phyloP scores from a whole-genome alignment of 2,888 invertebrate species.

The Conistra vaccinii region DNA sequence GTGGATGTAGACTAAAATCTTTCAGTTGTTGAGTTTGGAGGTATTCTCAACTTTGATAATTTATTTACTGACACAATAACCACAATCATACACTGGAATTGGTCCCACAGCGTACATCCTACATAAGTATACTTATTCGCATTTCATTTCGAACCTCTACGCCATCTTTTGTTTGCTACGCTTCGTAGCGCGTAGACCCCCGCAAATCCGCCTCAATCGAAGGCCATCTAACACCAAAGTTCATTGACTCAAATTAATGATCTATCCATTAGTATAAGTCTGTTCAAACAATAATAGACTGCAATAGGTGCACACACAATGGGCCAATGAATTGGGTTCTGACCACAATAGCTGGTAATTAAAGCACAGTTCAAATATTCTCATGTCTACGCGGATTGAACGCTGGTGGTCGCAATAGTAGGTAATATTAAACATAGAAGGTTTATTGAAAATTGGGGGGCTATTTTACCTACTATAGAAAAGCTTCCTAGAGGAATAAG shows the following conservation, averaged over 20 bases:
- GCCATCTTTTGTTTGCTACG: background rate
- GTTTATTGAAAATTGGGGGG: background rate
- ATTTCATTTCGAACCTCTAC: background rate
- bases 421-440: slow-evolving; percentile 74
- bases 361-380: slow-evolving; percentile 89
- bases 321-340: slow-evolving; percentile 71
- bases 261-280: slow-evolving; percentile 58
- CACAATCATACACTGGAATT: background rate
- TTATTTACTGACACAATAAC: background rate
- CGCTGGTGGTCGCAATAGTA: slow-evolving; percentile 87
- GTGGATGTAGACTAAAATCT: background rate
- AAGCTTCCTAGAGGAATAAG: slow-evolving; percentile 62
- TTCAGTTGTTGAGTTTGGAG: background rate
- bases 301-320: slow-evolving; percentile 65
- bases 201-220: slow-evolving; percentile 23
- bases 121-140: background rate
- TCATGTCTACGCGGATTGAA: slow-evolving; percentile 82
- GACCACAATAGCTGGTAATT: slow-evolving; percentile 89
- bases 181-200: slow-evolving; percentile 13
- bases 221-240: slow-evolving; percentile 37
- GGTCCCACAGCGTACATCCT: background rate
- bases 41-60: background rate
- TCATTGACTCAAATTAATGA: slow-evolving; percentile 59
- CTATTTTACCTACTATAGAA: slow-evolving; percentile 67
- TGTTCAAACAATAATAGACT: slow-evolving; percentile 64